Percentiles rank a stretch among this genome's conserved stretches.
Evolutionary conservation across 2,888 invertebrate species (phyloP).

Genomic region (Drosophila seclusa): DNA sequence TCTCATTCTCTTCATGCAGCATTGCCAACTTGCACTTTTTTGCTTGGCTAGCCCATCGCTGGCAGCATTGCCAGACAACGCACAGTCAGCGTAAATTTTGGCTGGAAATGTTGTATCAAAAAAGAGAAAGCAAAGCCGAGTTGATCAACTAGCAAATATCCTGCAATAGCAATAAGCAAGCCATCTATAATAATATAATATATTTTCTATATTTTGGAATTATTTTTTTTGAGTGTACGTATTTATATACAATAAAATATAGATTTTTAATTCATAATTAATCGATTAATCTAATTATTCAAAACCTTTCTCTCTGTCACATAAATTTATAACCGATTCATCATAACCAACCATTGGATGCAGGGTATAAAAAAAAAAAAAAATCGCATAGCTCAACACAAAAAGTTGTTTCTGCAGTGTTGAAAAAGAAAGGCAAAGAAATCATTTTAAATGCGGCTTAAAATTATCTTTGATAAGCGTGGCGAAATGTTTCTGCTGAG

Average conservation of each 20-base stretch:
- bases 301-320: fast-evolving
- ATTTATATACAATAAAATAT: too few relatives aligned
- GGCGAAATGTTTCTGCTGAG: slow-evolving; percentile 71
- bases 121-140: slow-evolving; percentile 15
- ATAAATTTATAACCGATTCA: too few relatives aligned
- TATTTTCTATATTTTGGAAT: neutral
- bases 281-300: neutral
- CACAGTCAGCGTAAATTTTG: slow-evolving; percentile 64
- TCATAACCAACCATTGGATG: too few relatives aligned
- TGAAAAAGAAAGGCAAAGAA: slow-evolving; percentile 48
- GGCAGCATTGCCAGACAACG: slow-evolving; percentile 75
- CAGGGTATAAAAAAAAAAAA: slow-evolving; percentile 14
- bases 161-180: neutral
- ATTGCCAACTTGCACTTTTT: slow-evolving; percentile 57
- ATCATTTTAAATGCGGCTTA: slow-evolving; percentile 79
- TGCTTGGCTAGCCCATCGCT: slow-evolving; percentile 22
- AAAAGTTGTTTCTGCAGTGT: slow-evolving; percentile 27
- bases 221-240: too few relatives aligned
- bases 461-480: slow-evolving; percentile 77
- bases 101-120: slow-evolving; percentile 4
- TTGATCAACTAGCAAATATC: neutral
- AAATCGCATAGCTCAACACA: slow-evolving; percentile 52
- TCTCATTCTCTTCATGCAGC: neutral
- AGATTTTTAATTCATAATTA: too few relatives aligned
- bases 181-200: neutral